Evolutionary conservation across 2,888 invertebrate genomes (phyloP), one percentile per base, ranked within the genome.

Genomic region (Beris chalybata): DNA sequence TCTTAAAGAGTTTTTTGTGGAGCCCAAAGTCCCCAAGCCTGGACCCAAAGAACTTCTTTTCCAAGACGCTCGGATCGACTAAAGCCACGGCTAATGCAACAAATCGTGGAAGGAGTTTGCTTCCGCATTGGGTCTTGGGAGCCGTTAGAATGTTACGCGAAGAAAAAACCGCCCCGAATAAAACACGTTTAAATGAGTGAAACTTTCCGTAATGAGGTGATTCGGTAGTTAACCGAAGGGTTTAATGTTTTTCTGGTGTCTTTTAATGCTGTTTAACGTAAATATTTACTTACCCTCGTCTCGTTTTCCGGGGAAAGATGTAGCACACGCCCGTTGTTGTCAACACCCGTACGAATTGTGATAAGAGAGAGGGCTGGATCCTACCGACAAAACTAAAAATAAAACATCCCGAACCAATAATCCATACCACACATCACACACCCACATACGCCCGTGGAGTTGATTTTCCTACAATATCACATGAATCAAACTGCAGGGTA

Each of bases 401-500:
- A 66, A 59, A 54, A 66, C 52, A 58, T 45, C 22, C 59, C 53
- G 59, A 66, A 66, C 66, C 66, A 66, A 66, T 66, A 66, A 59
- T 65, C 58, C 65, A 65, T 57, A 45, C 57, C 59, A 59, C 59
- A 38, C 38, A 22, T 38, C 38, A 38, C 38, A 38, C 38, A 9
- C 22, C 22, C 22, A 38, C 38, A 38, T 38, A 22, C 22, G 22
- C 22, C 22, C 22, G 22, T 22, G 22, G 22, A 22, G 22, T 38
- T 38, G 38, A 38, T 5, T 38, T 38, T 38, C 38, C 38, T 38
- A 4, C 38, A 3, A 38, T 5, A 73, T 71, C 73, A 74, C 74
- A 77, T 77, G 78, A 77, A 77, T 78, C 78, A 77, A 74, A 72
- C 73, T 72, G 70, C 72, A 74, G 22, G 22, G 22, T 22, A 22